These are phyloP conservation scores for Propithecus perrieri DNA, from an alignment of 2,797 vertebrate genomes.

Conservation along the genomic window DNA sequence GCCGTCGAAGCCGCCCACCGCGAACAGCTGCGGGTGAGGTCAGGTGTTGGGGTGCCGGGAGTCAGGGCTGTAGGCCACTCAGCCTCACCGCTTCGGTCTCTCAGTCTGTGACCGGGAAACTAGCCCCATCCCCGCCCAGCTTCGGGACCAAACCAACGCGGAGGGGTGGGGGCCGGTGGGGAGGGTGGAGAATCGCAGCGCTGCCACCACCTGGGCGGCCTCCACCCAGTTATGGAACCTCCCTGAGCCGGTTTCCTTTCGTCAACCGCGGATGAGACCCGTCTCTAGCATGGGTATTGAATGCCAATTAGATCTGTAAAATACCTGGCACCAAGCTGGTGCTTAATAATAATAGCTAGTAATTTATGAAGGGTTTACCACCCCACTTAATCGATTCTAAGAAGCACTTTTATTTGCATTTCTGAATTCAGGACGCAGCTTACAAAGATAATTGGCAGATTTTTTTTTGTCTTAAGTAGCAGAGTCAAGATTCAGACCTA, in stretches of 20 bases:
- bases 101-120: neutral
- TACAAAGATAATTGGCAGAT: neutral
- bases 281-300: neutral
- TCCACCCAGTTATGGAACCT: neutral
- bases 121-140: neutral
- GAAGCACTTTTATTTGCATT: slow-evolving; percentile 23
- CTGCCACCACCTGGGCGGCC: neutral
- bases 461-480: neutral
- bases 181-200: neutral
- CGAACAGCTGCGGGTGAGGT: slow-evolving; percentile 84
- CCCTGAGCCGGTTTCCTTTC: neutral
- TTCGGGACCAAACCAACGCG: neutral
- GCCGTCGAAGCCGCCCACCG: slow-evolving; percentile 88
- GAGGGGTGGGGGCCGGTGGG: neutral
- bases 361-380: neutral
- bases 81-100: neutral
- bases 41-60: accelerated
- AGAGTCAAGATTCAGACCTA: slow-evolving; percentile 11
- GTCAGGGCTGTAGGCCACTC: neutral
- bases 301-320: neutral
- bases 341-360: neutral
- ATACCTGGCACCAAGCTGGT: neutral
- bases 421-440: neutral
- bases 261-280: neutral
- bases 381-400: neutral